Percentiles rank a stretch among this genome's conserved stretches.
These are phyloP conservation scores for Apotomis capreana DNA, from an alignment of 2,888 invertebrate species.

Conservation along the genomic window DNA sequence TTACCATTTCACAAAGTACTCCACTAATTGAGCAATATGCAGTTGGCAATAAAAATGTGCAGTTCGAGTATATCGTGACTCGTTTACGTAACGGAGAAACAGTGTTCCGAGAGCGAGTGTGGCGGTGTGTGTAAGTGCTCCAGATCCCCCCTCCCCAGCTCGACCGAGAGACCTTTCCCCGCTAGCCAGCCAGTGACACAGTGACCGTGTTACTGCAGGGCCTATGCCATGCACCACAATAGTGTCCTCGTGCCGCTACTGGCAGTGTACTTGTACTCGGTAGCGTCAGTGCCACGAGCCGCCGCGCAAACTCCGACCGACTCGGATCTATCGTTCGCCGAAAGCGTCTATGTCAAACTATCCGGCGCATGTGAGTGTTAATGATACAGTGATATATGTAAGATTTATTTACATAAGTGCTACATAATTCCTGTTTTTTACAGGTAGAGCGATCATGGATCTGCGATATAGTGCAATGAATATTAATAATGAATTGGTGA, in stretches of 20 bases:
- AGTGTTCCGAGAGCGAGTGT: constrained; percentile 44
- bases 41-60: constrained; percentile 32
- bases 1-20: constrained; percentile 30
- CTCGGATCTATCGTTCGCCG: constrained; percentile 69
- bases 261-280: constrained; percentile 53
- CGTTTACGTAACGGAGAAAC: constrained; percentile 39
- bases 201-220: constrained; percentile 76
- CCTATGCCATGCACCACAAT: constrained; percentile 69
- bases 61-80: constrained; percentile 34
- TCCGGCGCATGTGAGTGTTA: constrained; percentile 75
- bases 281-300: constrained; percentile 49
- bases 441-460: constrained; percentile 78
- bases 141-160: constrained; percentile 70
- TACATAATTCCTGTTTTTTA: constrained; percentile 46
- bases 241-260: constrained; percentile 56
- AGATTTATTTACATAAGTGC: constrained; percentile 31
- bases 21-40: constrained; percentile 26
- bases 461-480: constrained; percentile 64
- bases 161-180: constrained; percentile 71
- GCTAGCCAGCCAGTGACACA: constrained; percentile 71
- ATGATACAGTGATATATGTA: constrained; percentile 46
- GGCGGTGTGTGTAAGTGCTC: constrained; percentile 57
- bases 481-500: constrained; percentile 65
- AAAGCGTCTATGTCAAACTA: constrained; percentile 70
- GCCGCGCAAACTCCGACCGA: constrained; percentile 45